Percentiles rank a stretch among this genome's conserved stretches.
Conservation (phyloP, 2,797 vertebrate genomes). For the Morelia viridis region DNA sequence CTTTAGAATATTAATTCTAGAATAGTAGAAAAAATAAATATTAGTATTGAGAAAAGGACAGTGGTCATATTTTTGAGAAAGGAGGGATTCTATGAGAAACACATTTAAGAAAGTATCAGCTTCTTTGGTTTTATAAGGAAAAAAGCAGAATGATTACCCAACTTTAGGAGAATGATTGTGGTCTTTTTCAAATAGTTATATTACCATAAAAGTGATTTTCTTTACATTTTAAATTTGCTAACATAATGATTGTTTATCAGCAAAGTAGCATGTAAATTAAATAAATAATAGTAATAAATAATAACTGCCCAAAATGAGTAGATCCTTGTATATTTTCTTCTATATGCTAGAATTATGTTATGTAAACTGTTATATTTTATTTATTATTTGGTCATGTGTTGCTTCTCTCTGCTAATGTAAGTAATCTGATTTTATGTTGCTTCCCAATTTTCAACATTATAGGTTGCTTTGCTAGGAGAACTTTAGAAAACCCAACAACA, state of each 20-base stretch:
- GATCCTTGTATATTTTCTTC: background rate
- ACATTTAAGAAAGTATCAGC: background rate
- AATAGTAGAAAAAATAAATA: background rate
- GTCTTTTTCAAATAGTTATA: background rate
- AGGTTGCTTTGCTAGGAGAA: background rate
- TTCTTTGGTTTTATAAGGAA: background rate
- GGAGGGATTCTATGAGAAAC: background rate
- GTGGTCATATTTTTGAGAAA: background rate
- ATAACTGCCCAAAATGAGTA: background rate
- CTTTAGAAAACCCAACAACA: background rate
- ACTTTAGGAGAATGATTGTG: background rate
- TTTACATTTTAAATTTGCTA: background rate
- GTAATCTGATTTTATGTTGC: background rate
- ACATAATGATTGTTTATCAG: background rate
- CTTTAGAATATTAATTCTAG: too few species aligned
- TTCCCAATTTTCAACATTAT: background rate
- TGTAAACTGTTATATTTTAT: background rate
- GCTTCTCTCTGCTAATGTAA: background rate
- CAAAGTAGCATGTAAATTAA: background rate
- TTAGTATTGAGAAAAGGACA: background rate
- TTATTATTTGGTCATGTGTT: background rate
- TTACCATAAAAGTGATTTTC: background rate
- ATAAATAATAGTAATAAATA: background rate
- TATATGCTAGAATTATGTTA: background rate
- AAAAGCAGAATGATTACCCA: background rate